Evolutionary conservation across 2,797 vertebrate species (phyloP).

Genomic region (Ctenosaura bakeri): DNA sequence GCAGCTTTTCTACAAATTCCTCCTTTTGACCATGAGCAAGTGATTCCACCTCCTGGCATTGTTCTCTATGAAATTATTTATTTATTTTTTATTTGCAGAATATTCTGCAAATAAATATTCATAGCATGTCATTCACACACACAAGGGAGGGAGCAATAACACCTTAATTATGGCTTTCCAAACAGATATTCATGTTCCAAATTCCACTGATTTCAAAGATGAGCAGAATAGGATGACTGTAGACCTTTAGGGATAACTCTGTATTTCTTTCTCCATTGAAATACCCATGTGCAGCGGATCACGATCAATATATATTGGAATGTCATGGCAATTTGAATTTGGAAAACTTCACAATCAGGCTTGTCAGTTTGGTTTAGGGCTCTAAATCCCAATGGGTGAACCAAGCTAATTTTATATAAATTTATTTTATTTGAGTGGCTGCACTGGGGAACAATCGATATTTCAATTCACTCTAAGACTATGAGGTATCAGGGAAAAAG

Average conservation of each 20-base stretch:
- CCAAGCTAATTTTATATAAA: neutral
- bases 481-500: neutral
- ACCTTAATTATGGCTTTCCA: accelerated
- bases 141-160: neutral
- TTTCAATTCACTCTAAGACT: neutral
- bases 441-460: neutral
- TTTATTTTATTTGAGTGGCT: neutral
- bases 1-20: neutral
- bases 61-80: conserved; percentile 30
- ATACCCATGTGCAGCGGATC: neutral
- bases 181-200: neutral
- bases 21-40: neutral
- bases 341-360: neutral
- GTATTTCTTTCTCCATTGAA: neutral
- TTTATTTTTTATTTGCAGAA: neutral
- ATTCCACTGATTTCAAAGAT: neutral
- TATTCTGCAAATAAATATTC: neutral
- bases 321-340: neutral
- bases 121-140: conserved; percentile 1
- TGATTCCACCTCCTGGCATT: neutral
- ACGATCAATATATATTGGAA: neutral
- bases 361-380: neutral
- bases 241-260: neutral
- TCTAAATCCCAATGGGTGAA: neutral
- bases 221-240: neutral